phyloP scores from a whole-genome alignment of 2,797 vertebrate genomes.

The Microctenopoma steveboyesi region DNA sequence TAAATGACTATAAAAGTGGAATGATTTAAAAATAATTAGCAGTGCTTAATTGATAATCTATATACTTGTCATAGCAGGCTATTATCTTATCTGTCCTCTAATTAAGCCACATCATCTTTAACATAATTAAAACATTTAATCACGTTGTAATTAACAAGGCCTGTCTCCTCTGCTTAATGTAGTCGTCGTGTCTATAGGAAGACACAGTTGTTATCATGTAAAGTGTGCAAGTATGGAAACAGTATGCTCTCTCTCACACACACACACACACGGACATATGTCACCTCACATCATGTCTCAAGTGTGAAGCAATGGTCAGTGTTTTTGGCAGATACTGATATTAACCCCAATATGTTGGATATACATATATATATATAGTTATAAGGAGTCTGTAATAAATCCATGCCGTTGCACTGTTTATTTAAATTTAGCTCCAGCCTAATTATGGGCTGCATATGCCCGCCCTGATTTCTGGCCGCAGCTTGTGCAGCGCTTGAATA shows the following conservation, averaged over 20 bases:
- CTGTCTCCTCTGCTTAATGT: conserved; percentile 90
- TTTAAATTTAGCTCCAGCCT: conserved; percentile 16
- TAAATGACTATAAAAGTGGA: conserved; percentile 80
- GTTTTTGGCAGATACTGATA: conserved; percentile 17
- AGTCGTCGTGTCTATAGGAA: conserved; percentile 83
- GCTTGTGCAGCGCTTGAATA: conserved; percentile 16
- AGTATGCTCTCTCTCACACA: background rate
- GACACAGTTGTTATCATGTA: conserved; percentile 84
- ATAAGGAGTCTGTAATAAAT: background rate
- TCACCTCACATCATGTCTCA: conserved; percentile 27
- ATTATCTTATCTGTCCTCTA: conserved; percentile 91
- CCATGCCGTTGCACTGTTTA: conserved; percentile 4
- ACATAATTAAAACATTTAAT: conserved; percentile 93
- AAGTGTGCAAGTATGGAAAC: conserved; percentile 21
- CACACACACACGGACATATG: conserved; percentile 12
- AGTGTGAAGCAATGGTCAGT: conserved; percentile 29
- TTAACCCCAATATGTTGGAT: conserved; percentile 24
- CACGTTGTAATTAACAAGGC: conserved; percentile 93
- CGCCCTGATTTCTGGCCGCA: conserved; percentile 30
- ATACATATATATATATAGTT: background rate
- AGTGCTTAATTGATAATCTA: conserved; percentile 82
- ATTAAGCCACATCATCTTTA: conserved; percentile 89
- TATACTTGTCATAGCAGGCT: conserved; percentile 82
- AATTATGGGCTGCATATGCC: conserved; percentile 27
- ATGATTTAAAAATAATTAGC: conserved; percentile 81